Conservation (phyloP, 2,888 invertebrate genomes). For the Mycalesis mineus region DNA sequence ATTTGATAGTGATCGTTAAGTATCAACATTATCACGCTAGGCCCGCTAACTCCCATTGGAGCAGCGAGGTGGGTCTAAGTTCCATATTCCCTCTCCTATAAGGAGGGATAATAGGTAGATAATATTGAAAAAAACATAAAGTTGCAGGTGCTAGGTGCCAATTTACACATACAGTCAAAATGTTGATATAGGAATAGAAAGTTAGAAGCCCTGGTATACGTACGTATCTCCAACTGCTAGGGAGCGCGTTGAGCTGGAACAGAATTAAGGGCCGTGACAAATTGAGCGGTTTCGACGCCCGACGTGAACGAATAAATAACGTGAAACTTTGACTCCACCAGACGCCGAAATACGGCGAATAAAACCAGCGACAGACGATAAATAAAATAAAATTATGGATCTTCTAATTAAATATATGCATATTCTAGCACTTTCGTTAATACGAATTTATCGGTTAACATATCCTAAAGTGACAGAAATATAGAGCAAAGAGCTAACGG, state of each 20-base stretch:
- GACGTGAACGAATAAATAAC: slow-evolving; percentile 27
- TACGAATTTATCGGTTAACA: too few relatives aligned
- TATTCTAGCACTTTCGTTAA: not conserved
- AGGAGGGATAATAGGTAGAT: too few relatives aligned
- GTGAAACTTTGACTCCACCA: slow-evolving; percentile 21
- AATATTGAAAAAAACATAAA: too few relatives aligned
- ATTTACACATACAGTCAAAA: too few relatives aligned
- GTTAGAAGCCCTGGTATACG: not conserved
- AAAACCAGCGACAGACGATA: slow-evolving; percentile 2
- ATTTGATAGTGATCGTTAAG: too few relatives aligned
- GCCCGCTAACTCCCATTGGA: too few relatives aligned
- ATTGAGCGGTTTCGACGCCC: slow-evolving; percentile 28
- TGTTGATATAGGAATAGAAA: not conserved
- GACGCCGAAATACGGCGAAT: slow-evolving; percentile 4
- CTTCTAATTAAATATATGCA: not conserved
- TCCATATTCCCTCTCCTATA: too few relatives aligned
- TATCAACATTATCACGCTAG: too few relatives aligned
- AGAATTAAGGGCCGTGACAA: slow-evolving; percentile 29
- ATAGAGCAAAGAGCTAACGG: too few relatives aligned
- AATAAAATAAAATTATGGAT: slow-evolving; percentile 14
- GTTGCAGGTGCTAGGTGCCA: too few relatives aligned
- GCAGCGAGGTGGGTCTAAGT: too few relatives aligned
- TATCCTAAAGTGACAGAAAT: too few relatives aligned
- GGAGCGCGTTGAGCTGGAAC: slow-evolving; percentile 25
- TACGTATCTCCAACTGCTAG: slow-evolving; percentile 6